Conservation (phyloP, 2,888 invertebrate genomes). For the Ptilodon capucinus region DNA sequence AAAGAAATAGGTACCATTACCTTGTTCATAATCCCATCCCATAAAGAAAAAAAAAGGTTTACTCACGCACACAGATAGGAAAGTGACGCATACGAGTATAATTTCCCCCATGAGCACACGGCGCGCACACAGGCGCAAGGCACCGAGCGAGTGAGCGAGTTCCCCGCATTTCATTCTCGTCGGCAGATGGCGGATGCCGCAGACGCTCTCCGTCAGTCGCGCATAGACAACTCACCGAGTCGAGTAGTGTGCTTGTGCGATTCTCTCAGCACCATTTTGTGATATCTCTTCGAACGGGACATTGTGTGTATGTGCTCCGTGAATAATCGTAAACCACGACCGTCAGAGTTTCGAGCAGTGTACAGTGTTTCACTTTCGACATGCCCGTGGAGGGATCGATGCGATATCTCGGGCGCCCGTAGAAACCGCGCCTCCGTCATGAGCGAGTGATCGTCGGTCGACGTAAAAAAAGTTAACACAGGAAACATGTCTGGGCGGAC, state of each 20-base stretch:
- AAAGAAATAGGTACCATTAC: conserved; percentile 49
- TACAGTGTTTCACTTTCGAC: conserved; percentile 72
- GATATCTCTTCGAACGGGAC: conserved; percentile 79
- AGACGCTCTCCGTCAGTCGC: conserved; percentile 79
- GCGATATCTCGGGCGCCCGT: conserved; percentile 77
- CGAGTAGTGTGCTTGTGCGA: conserved; percentile 70
- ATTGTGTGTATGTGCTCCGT: conserved; percentile 80
- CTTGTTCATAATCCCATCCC: conserved; percentile 71
- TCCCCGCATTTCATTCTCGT: conserved; percentile 74
- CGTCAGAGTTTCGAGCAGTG: conserved; percentile 54
- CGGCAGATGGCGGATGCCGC: conserved; percentile 83
- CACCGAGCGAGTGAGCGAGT: conserved; percentile 55
- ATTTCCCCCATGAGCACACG: conserved; percentile 49
- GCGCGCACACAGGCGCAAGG: conserved; percentile 51
- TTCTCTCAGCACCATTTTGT: conserved; percentile 78
- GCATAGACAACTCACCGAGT: conserved; percentile 79
- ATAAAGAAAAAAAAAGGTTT: conserved; percentile 67
- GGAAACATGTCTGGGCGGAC: conserved; percentile 82
- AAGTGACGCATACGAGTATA: conserved; percentile 56
- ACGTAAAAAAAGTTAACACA: conserved; percentile 80
- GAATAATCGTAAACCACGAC: conserved; percentile 68
- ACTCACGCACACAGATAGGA: conserved; percentile 60
- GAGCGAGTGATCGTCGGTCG: conserved; percentile 81
- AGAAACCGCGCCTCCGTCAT: conserved; percentile 82
- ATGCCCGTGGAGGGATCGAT: conserved; percentile 76